Percentiles rank a stretch among this genome's conserved stretches.
These are phyloP conservation scores for Sternarchorhynchus goeldii DNA, from an alignment of 2,797 vertebrate genomes.

Conservation along the genomic window DNA sequence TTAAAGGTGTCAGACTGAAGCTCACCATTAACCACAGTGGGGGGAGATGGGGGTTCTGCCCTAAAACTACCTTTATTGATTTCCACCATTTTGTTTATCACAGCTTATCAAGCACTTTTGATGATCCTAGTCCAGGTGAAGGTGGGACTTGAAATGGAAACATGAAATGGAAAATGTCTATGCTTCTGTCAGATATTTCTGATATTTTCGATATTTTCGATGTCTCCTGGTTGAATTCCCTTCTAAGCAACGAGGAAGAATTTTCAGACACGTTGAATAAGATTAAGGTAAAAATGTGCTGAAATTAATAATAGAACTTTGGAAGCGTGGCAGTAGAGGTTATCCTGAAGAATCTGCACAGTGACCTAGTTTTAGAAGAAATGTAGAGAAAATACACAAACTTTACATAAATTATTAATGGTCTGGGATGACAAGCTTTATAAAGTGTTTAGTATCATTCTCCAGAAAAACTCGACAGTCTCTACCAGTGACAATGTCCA, in stretches of 20 bases:
- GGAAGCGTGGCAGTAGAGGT: conserved; percentile 17
- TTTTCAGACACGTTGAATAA: conserved; percentile 55
- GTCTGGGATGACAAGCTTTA: conserved; percentile 33
- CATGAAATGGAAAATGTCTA: conserved; percentile 17
- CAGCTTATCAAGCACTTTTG: conserved; percentile 23
- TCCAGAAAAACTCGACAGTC: neutral
- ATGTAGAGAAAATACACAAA: conserved; percentile 30
- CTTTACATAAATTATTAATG: conserved; percentile 42
- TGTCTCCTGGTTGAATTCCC: conserved; percentile 9
- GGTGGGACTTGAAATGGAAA: conserved; percentile 45
- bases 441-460: conserved; percentile 30
- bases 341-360: conserved; percentile 15
- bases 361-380: conserved; percentile 43
- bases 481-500: neutral
- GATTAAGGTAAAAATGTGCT: conserved; percentile 33
- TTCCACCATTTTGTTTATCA: conserved; percentile 45
- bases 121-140: conserved; percentile 30
- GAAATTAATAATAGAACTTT: conserved; percentile 56
- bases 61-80: conserved; percentile 35
- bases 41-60: conserved; percentile 29
- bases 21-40: conserved; percentile 36
- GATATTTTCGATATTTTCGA: too few species aligned
- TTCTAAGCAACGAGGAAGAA: conserved; percentile 36
- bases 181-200: conserved; percentile 44
- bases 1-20: conserved; percentile 43